These are phyloP conservation scores for Albula glossodonta DNA, from an alignment of 2,113 vertebrate genomes.

Conservation along the genomic window DNA sequence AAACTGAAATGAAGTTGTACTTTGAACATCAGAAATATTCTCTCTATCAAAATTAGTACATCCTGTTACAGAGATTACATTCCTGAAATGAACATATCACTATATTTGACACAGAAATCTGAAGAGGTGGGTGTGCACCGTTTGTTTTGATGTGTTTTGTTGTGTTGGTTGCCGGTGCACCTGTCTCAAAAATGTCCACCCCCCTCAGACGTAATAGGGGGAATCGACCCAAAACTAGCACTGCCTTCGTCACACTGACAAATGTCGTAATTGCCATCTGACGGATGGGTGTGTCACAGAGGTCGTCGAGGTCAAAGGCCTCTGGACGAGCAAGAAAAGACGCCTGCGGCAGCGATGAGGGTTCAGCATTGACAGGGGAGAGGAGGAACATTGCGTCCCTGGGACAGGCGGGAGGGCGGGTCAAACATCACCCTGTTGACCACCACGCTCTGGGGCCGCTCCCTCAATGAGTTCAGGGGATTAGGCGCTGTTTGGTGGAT, in stretches of 20 bases:
- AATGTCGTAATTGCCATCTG: constrained; percentile 81
- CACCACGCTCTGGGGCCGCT: constrained; percentile 18
- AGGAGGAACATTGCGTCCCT: constrained; percentile 46
- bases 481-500: neutral
- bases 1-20: too few relatives aligned
- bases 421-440: constrained; percentile 64
- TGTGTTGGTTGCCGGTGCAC: constrained; percentile 79
- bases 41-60: too few relatives aligned
- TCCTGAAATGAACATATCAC: too few relatives aligned
- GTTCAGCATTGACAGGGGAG: constrained; percentile 57
- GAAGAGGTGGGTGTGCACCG: constrained; percentile 79
- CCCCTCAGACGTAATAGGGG: constrained; percentile 60
- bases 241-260: constrained; percentile 67
- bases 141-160: constrained; percentile 76
- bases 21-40: too few relatives aligned
- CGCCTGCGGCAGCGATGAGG: constrained; percentile 45
- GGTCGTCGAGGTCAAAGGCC: constrained; percentile 65
- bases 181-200: constrained; percentile 65
- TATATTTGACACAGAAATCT: constrained; percentile 45
- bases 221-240: constrained; percentile 15
- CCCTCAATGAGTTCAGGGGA: neutral
- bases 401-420: constrained; percentile 52
- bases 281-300: constrained; percentile 71
- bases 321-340: constrained; percentile 39
- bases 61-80: too few relatives aligned